These are phyloP conservation scores for Cremastinae sp. DNA, from an alignment of 2,888 invertebrate species.

Conservation along the genomic window DNA sequence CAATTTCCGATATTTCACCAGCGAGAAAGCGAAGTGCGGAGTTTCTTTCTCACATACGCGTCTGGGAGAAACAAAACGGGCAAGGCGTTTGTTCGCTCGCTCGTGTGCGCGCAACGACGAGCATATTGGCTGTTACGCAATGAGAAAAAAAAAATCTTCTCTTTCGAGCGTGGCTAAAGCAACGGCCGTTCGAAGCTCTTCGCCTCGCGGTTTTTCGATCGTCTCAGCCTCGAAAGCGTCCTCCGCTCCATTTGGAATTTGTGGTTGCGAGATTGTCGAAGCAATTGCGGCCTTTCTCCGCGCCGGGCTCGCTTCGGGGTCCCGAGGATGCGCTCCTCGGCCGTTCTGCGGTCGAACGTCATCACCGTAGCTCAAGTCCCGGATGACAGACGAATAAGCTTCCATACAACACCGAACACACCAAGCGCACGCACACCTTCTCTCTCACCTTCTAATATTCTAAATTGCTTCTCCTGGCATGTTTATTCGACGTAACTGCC, in stretches of 20 bases:
- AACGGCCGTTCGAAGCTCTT: constrained; percentile 41
- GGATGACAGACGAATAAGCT: constrained; percentile 75
- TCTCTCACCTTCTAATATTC: constrained; percentile 75
- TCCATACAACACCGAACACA: constrained; percentile 58
- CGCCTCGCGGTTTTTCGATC: constrained; percentile 43
- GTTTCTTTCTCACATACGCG: too few relatives aligned
- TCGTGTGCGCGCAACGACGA: too few relatives aligned
- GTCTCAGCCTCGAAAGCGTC: constrained; percentile 20
- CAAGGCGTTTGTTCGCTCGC: too few relatives aligned
- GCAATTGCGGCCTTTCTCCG: constrained; percentile 45
- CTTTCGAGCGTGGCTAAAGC: constrained; percentile 43
- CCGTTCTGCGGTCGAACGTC: constrained; percentile 77
- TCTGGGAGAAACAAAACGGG: too few relatives aligned
- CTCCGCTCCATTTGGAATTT: constrained; percentile 47
- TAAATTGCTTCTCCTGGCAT: constrained; percentile 78
- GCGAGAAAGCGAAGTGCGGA: too few relatives aligned
- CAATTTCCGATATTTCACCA: too few relatives aligned
- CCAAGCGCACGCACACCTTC: constrained; percentile 59
- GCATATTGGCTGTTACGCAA: constrained; percentile 21
- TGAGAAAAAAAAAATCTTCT: constrained; percentile 7
- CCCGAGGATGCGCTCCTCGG: constrained; percentile 30
- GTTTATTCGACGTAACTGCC: constrained; percentile 79
- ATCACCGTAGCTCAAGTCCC: constrained; percentile 79
- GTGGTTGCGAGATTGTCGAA: constrained; percentile 57
- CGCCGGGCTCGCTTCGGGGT: constrained; percentile 15